Evolutionary conservation across 2,113 vertebrate species (phyloP).

Genomic region (Melanotaenia duboulayi): DNA sequence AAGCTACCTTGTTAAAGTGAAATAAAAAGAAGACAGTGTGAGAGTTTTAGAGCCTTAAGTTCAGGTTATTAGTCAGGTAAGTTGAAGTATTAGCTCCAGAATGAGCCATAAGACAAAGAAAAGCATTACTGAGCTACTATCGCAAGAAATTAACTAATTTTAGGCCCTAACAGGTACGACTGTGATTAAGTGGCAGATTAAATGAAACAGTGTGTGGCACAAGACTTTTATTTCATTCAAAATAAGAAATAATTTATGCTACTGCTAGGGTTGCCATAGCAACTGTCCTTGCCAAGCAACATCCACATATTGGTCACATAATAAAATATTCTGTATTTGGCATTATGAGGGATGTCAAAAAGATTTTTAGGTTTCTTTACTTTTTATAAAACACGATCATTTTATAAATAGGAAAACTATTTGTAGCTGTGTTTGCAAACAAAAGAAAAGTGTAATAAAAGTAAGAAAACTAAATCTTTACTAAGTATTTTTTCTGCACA

Average conservation of each 20-base stretch:
- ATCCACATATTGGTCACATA: conserved; percentile 24
- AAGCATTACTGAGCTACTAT: not conserved
- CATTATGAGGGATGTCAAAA: not conserved
- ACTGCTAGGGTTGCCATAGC: conserved; percentile 47
- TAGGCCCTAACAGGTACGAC: not conserved
- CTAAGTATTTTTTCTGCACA: not conserved
- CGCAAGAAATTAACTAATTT: not conserved
- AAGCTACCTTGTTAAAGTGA: conserved; percentile 12
- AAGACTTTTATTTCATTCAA: conserved; percentile 41
- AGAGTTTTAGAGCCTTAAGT: conserved; percentile 10
- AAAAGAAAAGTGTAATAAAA: too few relatives aligned
- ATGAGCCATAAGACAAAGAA: conserved; percentile 1
- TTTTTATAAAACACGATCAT: not conserved
- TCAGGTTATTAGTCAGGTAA: not conserved
- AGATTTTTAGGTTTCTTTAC: not conserved
- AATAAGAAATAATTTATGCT: conserved; percentile 31
- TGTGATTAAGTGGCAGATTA: conserved; percentile 24
- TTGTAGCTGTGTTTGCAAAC: too few relatives aligned
- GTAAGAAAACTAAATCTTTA: not conserved
- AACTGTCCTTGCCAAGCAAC: conserved; percentile 34
- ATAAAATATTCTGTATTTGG: conserved; percentile 4
- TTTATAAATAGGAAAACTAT: too few relatives aligned
- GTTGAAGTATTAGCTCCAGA: not conserved
- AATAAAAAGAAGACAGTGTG: not conserved
- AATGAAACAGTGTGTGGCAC: conserved; percentile 35